Evolutionary conservation across 53 echinoderm and acorn worm species (phyloP).

Genomic region (Stichopus horrens): DNA sequence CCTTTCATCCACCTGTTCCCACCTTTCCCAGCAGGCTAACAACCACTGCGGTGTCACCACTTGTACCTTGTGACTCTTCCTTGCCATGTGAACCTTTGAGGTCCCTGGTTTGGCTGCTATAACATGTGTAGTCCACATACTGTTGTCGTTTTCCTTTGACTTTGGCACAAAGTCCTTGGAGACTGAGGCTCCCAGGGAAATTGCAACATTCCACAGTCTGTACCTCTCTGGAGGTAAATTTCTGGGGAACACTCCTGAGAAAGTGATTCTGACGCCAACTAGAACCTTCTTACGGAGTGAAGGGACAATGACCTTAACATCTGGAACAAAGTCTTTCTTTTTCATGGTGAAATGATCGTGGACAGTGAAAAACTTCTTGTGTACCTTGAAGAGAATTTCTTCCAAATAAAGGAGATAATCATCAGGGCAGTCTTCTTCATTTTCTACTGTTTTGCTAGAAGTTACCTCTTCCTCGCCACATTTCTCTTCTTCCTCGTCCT

Average conservation of each 20-base stretch:
- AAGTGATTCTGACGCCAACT: slow-evolving; percentile 73
- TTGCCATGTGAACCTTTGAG: slow-evolving; percentile 80
- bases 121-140: slow-evolving; percentile 88
- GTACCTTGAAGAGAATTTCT: slow-evolving; percentile 76
- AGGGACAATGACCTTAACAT: slow-evolving; percentile 84
- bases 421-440: slow-evolving; percentile 55
- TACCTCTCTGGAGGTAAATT: slow-evolving; percentile 95
- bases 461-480: not conserved
- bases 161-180: slow-evolving; percentile 60
- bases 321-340: slow-evolving; percentile 57
- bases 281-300: slow-evolving; percentile 71
- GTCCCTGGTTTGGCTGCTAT: slow-evolving; percentile 95
- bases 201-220: slow-evolving; percentile 89
- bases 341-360: slow-evolving; percentile 58
- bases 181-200: slow-evolving; percentile 78
- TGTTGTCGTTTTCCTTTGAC: slow-evolving; percentile 59
- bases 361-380: slow-evolving; percentile 68
- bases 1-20: slow-evolving; percentile 87
- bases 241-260: slow-evolving; percentile 92
- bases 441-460: not conserved
- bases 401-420: slow-evolving; percentile 91
- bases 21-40: slow-evolving; percentile 94
- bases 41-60: slow-evolving; percentile 92
- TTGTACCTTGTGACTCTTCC: slow-evolving; percentile 68
- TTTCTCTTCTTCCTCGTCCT: not conserved